Evolutionary conservation across 2,797 vertebrate species (phyloP).

Genomic region (Australoheros facetus): DNA sequence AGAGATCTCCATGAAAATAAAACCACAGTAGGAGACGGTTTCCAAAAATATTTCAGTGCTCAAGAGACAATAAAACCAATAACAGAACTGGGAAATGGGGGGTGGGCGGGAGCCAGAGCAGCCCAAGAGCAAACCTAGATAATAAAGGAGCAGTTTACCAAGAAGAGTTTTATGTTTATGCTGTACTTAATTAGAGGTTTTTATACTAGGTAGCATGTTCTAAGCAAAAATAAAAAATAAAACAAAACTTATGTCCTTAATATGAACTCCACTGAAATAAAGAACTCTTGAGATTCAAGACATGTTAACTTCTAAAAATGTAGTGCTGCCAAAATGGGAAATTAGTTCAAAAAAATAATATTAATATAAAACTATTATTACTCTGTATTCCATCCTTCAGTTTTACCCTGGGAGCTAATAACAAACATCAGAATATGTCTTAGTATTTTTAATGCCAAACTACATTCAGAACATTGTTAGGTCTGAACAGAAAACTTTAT

Average conservation of each 20-base stretch:
- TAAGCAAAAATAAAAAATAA: background rate
- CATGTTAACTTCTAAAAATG: background rate
- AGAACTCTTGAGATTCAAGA: background rate
- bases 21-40: conserved; percentile 26
- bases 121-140: conserved; percentile 14
- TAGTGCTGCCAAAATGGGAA: background rate
- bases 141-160: conserved; percentile 4
- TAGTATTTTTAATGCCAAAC: background rate
- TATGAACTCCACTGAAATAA: background rate
- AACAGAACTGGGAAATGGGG: conserved; percentile 26
- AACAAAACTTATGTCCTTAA: background rate
- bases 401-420: background rate
- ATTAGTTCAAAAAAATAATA: background rate
- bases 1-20: conserved; percentile 14
- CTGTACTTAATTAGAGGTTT: background rate
- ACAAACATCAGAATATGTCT: background rate
- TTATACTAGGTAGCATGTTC: background rate
- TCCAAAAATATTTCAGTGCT: conserved; percentile 33
- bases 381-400: background rate
- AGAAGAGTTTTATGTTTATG: background rate
- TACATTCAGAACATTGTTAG: background rate
- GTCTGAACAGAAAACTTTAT: conserved; percentile 2
- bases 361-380: background rate
- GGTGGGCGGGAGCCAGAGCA: background rate
- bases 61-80: conserved; percentile 37